Percentiles rank a stretch among this genome's conserved stretches.
Conservation (phyloP, 2,113 vertebrate species). For the Nycticryphes semicollaris region DNA sequence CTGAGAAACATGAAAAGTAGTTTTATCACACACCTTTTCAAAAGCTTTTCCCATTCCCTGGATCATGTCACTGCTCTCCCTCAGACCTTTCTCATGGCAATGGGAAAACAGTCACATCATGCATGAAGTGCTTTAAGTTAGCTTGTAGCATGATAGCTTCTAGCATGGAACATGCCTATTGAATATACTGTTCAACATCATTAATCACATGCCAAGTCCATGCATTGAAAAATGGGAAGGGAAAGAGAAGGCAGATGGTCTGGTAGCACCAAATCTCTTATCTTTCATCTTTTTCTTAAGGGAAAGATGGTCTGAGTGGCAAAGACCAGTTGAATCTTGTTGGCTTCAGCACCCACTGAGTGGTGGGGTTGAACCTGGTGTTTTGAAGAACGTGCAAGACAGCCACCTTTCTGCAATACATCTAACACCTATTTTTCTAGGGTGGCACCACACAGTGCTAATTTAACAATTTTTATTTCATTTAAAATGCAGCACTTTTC, state of each 20-base stretch:
- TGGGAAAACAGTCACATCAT: not conserved
- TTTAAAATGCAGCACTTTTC: constrained; percentile 32
- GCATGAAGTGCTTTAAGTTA: not conserved
- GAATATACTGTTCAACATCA: not conserved
- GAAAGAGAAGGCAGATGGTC: not conserved
- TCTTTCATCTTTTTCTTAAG: not conserved
- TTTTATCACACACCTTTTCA: not conserved
- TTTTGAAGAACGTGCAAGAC: not conserved
- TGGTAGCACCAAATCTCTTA: not conserved
- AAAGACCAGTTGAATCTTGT: not conserved
- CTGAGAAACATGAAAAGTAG: not conserved
- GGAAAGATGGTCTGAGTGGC: not conserved
- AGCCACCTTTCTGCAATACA: not conserved
- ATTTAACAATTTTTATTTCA: constrained; percentile 39
- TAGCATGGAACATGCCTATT: not conserved
- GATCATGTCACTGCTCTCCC: not conserved
- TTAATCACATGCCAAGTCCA: not conserved
- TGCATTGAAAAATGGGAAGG: not conserved
- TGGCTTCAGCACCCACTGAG: not conserved
- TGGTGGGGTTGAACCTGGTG: not conserved
- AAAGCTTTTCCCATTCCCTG: not conserved
- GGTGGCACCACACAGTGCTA: not conserved
- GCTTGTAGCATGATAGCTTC: not conserved
- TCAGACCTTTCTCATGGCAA: not conserved
- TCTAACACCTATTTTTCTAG: not conserved